A percentile compares a stretch with the other conserved stretches of the same genome.
phyloP scores from a whole-genome alignment of 2,888 invertebrate genomes.

The Serrognathus titanus region DNA sequence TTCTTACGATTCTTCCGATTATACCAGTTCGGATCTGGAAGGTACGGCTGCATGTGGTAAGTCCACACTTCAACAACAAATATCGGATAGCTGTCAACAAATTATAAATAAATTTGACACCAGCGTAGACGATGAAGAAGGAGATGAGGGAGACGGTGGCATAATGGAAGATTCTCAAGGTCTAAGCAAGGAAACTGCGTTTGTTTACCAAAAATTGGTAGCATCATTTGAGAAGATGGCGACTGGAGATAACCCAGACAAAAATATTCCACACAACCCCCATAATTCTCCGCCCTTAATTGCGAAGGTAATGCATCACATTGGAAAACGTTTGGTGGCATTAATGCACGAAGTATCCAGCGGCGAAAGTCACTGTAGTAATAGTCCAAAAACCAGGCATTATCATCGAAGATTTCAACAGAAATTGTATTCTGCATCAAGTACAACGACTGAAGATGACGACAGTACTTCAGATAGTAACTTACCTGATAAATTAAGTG shows the following conservation, averaged over 20 bases:
- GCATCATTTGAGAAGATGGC: constrained; percentile 80
- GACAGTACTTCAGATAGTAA: constrained; percentile 67
- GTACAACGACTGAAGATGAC: constrained; percentile 66
- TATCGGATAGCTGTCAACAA: constrained; percentile 83
- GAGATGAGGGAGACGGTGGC: constrained; percentile 53
- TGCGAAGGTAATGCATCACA: constrained; percentile 90
- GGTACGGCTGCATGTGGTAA: constrained; percentile 58
- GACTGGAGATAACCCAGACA: constrained; percentile 49
- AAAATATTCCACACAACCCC: constrained; percentile 48
- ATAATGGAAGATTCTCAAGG: constrained; percentile 47
- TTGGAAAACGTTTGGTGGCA: constrained; percentile 80
- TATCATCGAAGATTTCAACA: constrained; percentile 57
- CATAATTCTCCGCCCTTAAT: constrained; percentile 79
- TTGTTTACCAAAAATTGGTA: constrained; percentile 83
- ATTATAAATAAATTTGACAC: constrained; percentile 82
- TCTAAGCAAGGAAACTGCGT: constrained; percentile 67
- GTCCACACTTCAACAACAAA: constrained; percentile 75
- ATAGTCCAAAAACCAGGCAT: constrained; percentile 60
- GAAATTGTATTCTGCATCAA: constrained; percentile 58
- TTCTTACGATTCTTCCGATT: constrained; percentile 89
- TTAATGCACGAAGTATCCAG: constrained; percentile 90
- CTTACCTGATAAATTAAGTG: constrained; percentile 40
- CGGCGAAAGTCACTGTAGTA: constrained; percentile 60
- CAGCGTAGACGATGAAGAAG: constrained; percentile 56
- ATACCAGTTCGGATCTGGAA: constrained; percentile 84